These are phyloP conservation scores for Drosophila algonquin DNA, from an alignment of 2,888 invertebrate species.

Conservation along the genomic window DNA sequence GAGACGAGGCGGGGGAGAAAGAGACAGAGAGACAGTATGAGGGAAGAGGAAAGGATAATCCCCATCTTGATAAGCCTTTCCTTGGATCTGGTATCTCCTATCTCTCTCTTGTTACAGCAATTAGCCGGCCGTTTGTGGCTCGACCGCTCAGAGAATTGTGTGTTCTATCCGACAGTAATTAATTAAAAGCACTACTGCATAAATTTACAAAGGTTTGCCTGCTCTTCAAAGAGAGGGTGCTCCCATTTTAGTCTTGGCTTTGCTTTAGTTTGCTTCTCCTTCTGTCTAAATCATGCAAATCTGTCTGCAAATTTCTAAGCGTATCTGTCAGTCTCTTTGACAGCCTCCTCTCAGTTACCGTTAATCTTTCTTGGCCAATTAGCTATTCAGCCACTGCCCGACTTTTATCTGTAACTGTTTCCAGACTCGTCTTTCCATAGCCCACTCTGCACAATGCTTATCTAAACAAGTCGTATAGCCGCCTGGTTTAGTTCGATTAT, in stretches of 20 bases:
- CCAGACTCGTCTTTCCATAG: neutral
- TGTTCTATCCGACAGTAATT: conserved; percentile 37
- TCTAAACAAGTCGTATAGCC: neutral
- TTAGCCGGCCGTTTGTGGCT: conserved; percentile 6
- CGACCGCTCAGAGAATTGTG: conserved; percentile 1
- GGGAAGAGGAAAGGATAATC: neutral
- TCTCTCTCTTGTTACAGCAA: conserved; percentile 23
- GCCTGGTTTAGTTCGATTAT: neutral
- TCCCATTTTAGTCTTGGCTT: neutral
- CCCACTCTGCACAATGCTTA: neutral
- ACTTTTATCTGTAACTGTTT: neutral
- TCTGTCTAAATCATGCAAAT: neutral
- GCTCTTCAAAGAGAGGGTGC: neutral
- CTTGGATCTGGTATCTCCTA: neutral
- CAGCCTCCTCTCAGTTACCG: neutral
- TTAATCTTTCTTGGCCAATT: neutral
- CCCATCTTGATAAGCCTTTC: neutral
- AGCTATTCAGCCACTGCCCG: neutral
- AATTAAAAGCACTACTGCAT: conserved; percentile 21
- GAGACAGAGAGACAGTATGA: neutral
- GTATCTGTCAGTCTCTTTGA: neutral
- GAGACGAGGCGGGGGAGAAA: neutral
- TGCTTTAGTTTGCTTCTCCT: neutral
- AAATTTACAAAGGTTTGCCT: neutral
- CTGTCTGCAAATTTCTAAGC: neutral